Evolutionary conservation across 2,888 invertebrate species (phyloP).

Genomic region (Lepidocyrtinus sp.): DNA sequence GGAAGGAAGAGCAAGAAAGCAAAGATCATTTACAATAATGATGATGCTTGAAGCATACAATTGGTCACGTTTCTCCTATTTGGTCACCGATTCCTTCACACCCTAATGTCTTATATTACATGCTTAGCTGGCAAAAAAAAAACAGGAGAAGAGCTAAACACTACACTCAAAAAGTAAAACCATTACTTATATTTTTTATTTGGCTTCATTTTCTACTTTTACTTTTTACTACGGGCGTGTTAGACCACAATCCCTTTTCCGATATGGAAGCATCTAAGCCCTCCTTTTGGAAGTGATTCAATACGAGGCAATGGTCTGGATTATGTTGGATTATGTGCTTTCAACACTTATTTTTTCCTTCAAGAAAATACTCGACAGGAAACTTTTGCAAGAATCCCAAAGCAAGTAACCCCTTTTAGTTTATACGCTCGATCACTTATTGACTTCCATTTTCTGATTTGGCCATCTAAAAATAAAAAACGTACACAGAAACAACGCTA

Average conservation of each 20-base stretch:
- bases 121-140: conserved; percentile 47
- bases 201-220: background rate
- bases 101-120: conserved; percentile 28
- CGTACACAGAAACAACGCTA: no score
- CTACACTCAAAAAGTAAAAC: background rate
- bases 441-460: no score
- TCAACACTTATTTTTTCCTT: conserved; percentile 15
- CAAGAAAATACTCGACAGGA: no score
- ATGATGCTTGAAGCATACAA: conserved; percentile 58
- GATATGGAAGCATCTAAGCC: conserved; percentile 10
- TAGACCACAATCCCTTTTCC: conserved; percentile 13
- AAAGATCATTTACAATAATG: conserved; percentile 53
- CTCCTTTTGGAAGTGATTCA: conserved; percentile 19
- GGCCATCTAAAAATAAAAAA: no score
- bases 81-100: conserved; percentile 46
- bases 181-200: conserved; percentile 10
- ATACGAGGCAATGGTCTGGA: conserved; percentile 49
- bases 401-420: no score
- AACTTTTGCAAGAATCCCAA: no score
- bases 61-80: conserved; percentile 63
- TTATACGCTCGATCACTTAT: no score
- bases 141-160: background rate
- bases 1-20: conserved; percentile 21
- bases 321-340: conserved; percentile 55
- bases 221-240: background rate